Evolutionary conservation across 2,888 invertebrate genomes (phyloP), one percentile per base, ranked within the genome.

Genomic region (Mesodorylaimus sp.): DNA sequence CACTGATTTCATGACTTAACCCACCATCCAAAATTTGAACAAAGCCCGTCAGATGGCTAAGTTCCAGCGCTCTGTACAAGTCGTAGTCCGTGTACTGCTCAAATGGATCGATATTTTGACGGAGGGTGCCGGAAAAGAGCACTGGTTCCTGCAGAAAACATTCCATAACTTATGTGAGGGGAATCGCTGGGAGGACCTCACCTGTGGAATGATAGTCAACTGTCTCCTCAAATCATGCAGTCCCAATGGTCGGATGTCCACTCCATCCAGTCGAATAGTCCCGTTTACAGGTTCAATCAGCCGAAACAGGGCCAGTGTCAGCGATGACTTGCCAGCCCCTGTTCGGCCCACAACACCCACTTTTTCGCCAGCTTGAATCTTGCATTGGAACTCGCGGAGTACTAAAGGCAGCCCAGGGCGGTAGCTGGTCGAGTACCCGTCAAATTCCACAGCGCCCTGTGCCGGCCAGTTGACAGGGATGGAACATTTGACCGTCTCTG

Each of bases 71-170:
- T 48, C 75, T 75, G 91, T 91, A 93, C 44, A 95, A 69, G 48
- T 84, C 80, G 0, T 79, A 79, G 61, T 93, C 93, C 1, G 75
- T 70, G 68, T 82, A 77, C 1, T 69, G 68, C 57, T 77, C 74
- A 69, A 89, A 86, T 2, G 93, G 93, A 73, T 93, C 93, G 54
- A 93, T 75, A 73, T 93, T 93, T 72, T 83, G 76, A 47, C 91
- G 76, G 58, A 93, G 72, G 3, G 80, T 80, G 45, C 91, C 91
- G 21, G 87, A 86, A 73, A 93, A 93, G 53, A 93, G 74, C 43
- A 91, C 85, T 0, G 91, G 91, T 72, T 93, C 93, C 74, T 93
- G 54, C n/a, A 55, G 51, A 10, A 57, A 38, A 45, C 21, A 24
- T 7, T 19, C 16, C 16, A 32, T 32, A 32, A 13, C 32, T 13